These are phyloP conservation scores for Mechanitis mazaeus DNA, from an alignment of 2,888 invertebrate genomes.

Conservation along the genomic window DNA sequence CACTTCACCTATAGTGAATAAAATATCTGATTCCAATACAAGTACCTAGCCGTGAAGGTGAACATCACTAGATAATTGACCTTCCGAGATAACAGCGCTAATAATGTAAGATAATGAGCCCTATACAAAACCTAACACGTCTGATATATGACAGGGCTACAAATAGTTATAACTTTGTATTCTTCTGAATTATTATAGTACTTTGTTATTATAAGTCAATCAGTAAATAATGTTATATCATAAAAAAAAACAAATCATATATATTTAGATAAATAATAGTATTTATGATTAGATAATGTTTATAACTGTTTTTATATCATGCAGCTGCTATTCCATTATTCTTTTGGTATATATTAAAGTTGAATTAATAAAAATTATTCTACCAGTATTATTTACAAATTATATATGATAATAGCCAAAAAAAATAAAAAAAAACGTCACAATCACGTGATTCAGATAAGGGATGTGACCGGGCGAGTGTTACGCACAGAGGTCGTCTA, in stretches of 20 bases:
- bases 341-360: too few relatives aligned
- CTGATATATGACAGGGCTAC: not conserved
- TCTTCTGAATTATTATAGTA: too few relatives aligned
- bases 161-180: too few relatives aligned
- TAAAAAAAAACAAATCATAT: too few relatives aligned
- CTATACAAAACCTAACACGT: constrained; percentile 21
- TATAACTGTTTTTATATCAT: too few relatives aligned
- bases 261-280: too few relatives aligned
- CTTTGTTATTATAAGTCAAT: too few relatives aligned
- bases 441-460: constrained; percentile 11
- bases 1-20: not conserved
- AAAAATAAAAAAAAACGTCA: not conserved
- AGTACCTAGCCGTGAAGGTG: constrained; percentile 34
- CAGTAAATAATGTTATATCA: too few relatives aligned
- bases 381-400: not conserved
- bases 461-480: constrained; percentile 12
- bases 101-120: constrained; percentile 39
- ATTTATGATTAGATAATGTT: not conserved
- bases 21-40: not conserved
- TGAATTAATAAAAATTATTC: too few relatives aligned
- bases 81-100: constrained; percentile 47
- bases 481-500: constrained; percentile 24
- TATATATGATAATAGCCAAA: constrained; percentile 2
- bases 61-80: constrained; percentile 44
- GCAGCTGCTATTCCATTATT: too few relatives aligned